Conservation (phyloP, 2,888 invertebrate species). For the Ceramica pisi region DNA sequence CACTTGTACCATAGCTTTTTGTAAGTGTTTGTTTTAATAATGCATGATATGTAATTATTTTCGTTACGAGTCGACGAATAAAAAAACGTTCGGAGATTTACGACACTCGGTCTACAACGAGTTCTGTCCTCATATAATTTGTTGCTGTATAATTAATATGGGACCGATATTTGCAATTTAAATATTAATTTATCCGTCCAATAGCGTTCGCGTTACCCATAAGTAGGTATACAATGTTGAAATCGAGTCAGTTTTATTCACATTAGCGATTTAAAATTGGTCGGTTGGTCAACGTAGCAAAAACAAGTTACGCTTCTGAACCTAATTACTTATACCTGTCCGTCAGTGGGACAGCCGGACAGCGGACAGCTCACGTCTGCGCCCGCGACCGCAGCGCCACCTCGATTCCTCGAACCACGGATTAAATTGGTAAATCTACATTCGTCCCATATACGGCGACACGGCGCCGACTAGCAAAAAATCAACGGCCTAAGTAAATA, state of each 20-base stretch:
- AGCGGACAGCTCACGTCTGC: constrained; percentile 68
- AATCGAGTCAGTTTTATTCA: constrained; percentile 71
- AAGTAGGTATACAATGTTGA: constrained; percentile 65
- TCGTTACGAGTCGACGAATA: constrained; percentile 76
- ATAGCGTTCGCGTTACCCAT: constrained; percentile 62
- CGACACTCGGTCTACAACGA: constrained; percentile 67
- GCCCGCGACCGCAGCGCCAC: constrained; percentile 72
- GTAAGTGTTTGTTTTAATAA: constrained; percentile 85
- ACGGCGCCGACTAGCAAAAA: constrained; percentile 84
- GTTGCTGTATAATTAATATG: constrained; percentile 67
- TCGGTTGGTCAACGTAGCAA: constrained; percentile 64
- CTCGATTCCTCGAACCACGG: constrained; percentile 81
- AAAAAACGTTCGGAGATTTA: constrained; percentile 79
- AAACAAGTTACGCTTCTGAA: constrained; percentile 73
- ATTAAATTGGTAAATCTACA: constrained; percentile 88
- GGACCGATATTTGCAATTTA: constrained; percentile 66
- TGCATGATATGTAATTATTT: constrained; percentile 88
- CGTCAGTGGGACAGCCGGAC: constrained; percentile 74
- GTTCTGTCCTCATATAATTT: constrained; percentile 64
- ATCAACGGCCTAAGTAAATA: constrained; percentile 84
- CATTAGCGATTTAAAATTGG: constrained; percentile 69
- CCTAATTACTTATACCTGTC: constrained; percentile 78
- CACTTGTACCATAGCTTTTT: constrained; percentile 86
- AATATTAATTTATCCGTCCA: constrained; percentile 67
- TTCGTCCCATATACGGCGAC: constrained; percentile 82